Evolutionary conservation across 2,888 invertebrate species (phyloP).

Genomic region (Oscheius sp.): DNA sequence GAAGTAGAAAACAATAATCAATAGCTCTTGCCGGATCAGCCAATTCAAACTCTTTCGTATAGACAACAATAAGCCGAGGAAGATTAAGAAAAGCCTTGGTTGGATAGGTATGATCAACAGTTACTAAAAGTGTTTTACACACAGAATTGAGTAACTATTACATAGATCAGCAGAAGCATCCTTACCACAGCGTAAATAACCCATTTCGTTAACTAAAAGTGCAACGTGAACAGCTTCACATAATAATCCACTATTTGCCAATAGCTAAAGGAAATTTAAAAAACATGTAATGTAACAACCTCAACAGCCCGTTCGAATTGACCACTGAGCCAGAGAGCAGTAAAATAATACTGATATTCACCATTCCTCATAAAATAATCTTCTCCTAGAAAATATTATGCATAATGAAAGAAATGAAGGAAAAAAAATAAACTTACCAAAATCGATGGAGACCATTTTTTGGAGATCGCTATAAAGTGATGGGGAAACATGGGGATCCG

Average conservation of each 20-base stretch:
- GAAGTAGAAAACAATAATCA: conserved; percentile 69
- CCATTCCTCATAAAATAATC: conserved; percentile 67
- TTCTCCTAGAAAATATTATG: conserved; percentile 60
- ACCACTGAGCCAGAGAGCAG: conserved; percentile 68
- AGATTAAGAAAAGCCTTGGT: conserved; percentile 66
- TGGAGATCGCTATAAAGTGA: conserved; percentile 67
- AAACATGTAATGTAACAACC: conserved; percentile 33
- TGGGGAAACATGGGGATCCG: conserved; percentile 59
- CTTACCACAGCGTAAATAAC: conserved; percentile 53
- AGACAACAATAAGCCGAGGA: conserved; percentile 66
- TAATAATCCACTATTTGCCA: conserved; percentile 48
- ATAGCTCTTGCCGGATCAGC: conserved; percentile 64
- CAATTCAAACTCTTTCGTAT: conserved; percentile 70
- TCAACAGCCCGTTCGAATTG: conserved; percentile 69
- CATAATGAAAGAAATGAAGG: background rate
- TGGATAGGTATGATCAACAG: conserved; percentile 55
- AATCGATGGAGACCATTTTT: conserved; percentile 66
- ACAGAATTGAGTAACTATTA: conserved; percentile 28
- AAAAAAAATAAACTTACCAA: conserved; percentile 48
- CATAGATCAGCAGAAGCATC: conserved; percentile 60
- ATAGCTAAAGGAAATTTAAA: conserved; percentile 37
- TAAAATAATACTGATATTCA: conserved; percentile 64
- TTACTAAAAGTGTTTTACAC: conserved; percentile 51
- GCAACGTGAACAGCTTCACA: conserved; percentile 70
- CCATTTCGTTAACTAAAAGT: conserved; percentile 59